Base-by-base conservation (phyloP, 2,888 invertebrate species). In the Acleris literana region DNA sequence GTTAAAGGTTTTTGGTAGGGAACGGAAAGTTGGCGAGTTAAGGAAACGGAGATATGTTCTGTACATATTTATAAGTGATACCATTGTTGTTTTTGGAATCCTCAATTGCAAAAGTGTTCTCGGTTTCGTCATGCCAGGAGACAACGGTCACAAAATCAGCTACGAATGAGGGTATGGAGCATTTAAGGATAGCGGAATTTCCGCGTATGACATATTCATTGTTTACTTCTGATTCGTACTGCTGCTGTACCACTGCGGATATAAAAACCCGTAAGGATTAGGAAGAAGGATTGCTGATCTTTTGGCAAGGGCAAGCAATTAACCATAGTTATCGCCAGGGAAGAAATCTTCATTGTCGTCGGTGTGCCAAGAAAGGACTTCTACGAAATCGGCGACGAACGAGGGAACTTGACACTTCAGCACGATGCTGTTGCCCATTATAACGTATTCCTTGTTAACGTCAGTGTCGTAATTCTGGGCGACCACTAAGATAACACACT, bases 191-290 rank as follows among this genome's bases (percentile, higher is more conserved):
- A 70, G 97, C 97, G 78, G 97, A 95, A 89, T 97, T 97, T 76
- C 97, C 97, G 75, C 97, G 95, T 81, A 97, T 97, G 65, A 96
- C 97, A 88, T 97, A 97, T 86, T 97, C 97, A 91, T 97, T 96
- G 92, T 97, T 97, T 75, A 97, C 97, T 93, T 97, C 97, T 71
- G 97, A 96, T 90, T 97, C 97, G 90, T 97, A 97, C 88, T 95
- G 96, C 87, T 97, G 97, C 83, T 97, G 96, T 80, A 97, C 97
- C 91, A 97, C 97, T 97, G 94, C 69, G 80, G 70, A 69, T 75
- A 52, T 64, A 58, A 69, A 68, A 61, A 70, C 61, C 69, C 72
- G 64, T 57, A 58, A 69, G 69, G 68, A 69, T 55, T 69, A 66
- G 68, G 61, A 63, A 58, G 68, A 67, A 69, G 66, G 18, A 57